These are phyloP conservation scores for Eurytoma californica DNA, from an alignment of 2,888 invertebrate genomes.

Conservation along the genomic window DNA sequence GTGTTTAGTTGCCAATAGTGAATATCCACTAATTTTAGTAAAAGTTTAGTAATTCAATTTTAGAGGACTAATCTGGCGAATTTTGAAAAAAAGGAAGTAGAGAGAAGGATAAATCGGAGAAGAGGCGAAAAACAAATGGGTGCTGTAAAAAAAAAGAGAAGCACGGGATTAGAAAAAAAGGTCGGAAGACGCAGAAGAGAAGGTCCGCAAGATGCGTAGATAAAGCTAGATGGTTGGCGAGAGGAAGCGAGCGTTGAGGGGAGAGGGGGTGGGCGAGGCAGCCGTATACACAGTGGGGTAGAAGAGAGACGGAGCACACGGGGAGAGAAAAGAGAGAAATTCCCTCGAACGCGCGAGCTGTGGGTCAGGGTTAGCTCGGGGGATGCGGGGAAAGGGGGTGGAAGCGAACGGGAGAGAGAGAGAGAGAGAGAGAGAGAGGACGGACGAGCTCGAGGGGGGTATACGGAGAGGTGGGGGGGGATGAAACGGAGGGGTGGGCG, in stretches of 20 bases:
- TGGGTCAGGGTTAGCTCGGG: slow-evolving; percentile 71
- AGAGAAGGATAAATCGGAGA: not conserved
- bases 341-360: slow-evolving; percentile 67
- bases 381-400: slow-evolving; percentile 38
- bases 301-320: not conserved
- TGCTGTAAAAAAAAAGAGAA: not conserved
- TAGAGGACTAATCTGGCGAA: not conserved
- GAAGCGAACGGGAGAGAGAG: not conserved
- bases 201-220: slow-evolving; percentile 1
- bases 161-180: not conserved
- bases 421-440: slow-evolving; percentile 21
- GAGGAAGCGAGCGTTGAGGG: not conserved
- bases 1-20: no score
- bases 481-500: slow-evolving; percentile 21
- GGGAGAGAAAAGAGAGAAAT: slow-evolving; percentile 51
- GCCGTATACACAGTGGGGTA: not conserved
- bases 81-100: not conserved
- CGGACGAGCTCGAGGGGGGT: slow-evolving; percentile 5
- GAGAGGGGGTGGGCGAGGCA: not conserved
- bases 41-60: not conserved
- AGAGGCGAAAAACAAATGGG: not conserved
- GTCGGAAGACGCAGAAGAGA: not conserved
- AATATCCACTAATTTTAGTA: no score
- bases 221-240: slow-evolving; percentile 13
- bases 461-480: slow-evolving; percentile 16